Evolutionary conservation across 2,113 vertebrate species (phyloP), one percentile per base, ranked within the genome.

Genomic region (Furnarius figulus): DNA sequence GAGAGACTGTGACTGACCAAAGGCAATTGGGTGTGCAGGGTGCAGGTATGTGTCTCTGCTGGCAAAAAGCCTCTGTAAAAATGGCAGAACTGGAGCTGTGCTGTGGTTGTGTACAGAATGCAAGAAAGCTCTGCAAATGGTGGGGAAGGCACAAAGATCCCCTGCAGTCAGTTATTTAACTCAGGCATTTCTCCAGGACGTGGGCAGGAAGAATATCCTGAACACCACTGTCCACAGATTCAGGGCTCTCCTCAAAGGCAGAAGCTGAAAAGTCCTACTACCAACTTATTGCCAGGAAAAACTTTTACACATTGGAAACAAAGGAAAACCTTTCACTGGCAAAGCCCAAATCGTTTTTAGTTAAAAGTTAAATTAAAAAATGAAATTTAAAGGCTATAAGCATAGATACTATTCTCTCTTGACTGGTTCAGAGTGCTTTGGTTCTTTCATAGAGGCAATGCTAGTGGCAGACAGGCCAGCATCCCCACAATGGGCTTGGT

Each of bases 21-120:
- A 42, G 39, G 33, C 23, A 50, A 23, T 5, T 52, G 10, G 20
- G 20, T 40, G 8, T n/a, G 17, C 2, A 2, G 15, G 23, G 13
- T 2, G 4, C 74, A 68, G 49, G 21, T 47, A 59, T 1, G 0
- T 2, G 1, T n/a, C 11, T 33, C 66, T 33, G 33, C 39, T 47
- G 83, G 31, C 20, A 83, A 55, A 92, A 65, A 67, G 4, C 8
- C 42, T 9, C 20, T 2, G 0, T 49, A 27, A 56, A 81, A 73
- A 46, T 28, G n/a, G n/a, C 12, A 89, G 21, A 70, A 24, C 37
- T 63, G 42, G 33, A 93, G 8, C 15, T 87, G 37, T 66, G 62
- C 30, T 75, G 12, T 55, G 11, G 6, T 11, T 73, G n/a, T 87
- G 10, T 21, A 16, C 7, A 33, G 37, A 40, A 12, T 78, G 31